A percentile compares a stretch with the other conserved stretches of the same genome.
Conservation (phyloP, 2,888 invertebrate genomes). For the Drosophila leonis region DNA sequence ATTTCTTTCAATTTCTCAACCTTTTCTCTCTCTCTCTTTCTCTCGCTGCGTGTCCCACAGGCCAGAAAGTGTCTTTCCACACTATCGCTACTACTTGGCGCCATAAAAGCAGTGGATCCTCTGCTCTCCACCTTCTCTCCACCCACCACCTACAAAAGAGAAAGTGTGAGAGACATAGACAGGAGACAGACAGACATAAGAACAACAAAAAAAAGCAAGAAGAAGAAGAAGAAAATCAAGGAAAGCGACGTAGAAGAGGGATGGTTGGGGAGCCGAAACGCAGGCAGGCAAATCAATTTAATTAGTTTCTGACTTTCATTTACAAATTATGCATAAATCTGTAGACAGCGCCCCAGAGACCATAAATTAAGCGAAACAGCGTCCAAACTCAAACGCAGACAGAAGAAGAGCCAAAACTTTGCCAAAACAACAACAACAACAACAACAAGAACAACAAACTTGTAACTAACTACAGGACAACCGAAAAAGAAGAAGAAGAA, state of each 20-base stretch:
- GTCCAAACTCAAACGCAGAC: slow-evolving; percentile 62
- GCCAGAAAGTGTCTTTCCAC: neutral
- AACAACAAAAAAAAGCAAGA: neutral
- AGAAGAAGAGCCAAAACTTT: slow-evolving; percentile 54
- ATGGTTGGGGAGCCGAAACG: slow-evolving; percentile 11
- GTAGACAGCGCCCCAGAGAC: slow-evolving; percentile 78
- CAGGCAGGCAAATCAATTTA: slow-evolving; percentile 76
- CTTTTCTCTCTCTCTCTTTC: neutral
- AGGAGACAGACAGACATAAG: slow-evolving; percentile 14
- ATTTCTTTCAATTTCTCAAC: neutral
- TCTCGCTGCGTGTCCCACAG: neutral
- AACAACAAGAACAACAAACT: slow-evolving; percentile 47
- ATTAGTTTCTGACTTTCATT: slow-evolving; percentile 82
- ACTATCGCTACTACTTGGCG: neutral
- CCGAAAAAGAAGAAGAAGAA: slow-evolving; percentile 13
- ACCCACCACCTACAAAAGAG: neutral
- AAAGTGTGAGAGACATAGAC: slow-evolving; percentile 17
- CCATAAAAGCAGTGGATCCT: neutral
- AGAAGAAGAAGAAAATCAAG: neutral
- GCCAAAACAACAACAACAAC: slow-evolving; percentile 53
- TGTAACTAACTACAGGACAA: slow-evolving; percentile 76
- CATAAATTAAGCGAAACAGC: slow-evolving; percentile 74
- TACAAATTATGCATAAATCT: slow-evolving; percentile 79
- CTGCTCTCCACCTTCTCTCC: neutral
- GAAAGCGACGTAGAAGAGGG: neutral